Conservation (phyloP, 2,888 invertebrate genomes). For the Ophion obscuratus region DNA sequence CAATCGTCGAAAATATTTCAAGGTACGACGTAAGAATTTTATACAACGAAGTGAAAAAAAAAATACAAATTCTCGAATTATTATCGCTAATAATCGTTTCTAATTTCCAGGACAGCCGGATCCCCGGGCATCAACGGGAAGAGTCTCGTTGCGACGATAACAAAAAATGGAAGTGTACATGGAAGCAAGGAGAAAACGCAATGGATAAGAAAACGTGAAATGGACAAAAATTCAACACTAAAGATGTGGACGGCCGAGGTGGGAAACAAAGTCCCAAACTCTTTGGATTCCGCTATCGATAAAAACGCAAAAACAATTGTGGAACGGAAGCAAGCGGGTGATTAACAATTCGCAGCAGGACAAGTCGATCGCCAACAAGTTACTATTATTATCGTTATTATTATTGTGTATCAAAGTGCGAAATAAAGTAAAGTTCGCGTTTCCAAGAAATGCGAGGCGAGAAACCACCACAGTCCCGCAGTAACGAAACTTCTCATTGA, state of each 20-base stretch:
- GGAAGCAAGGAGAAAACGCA: neutral
- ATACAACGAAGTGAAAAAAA: slow-evolving; percentile 4
- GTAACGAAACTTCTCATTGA: neutral
- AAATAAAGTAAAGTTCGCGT: slow-evolving; percentile 13
- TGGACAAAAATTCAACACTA: neutral
- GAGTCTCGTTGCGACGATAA: slow-evolving; percentile 4
- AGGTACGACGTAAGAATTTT: slow-evolving; percentile 25
- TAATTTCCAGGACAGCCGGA: slow-evolving; percentile 35
- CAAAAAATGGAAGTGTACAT: neutral
- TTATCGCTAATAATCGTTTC: slow-evolving; percentile 25
- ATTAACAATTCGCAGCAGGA: neutral
- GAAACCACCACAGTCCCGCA: neutral
- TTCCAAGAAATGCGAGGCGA: neutral
- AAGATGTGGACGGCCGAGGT: neutral
- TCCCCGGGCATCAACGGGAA: slow-evolving; percentile 1
- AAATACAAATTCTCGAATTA: neutral
- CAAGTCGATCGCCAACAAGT: neutral
- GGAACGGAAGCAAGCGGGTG: neutral
- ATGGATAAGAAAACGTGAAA: neutral
- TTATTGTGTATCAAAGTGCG: slow-evolving; percentile 10
- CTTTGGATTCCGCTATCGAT: neutral
- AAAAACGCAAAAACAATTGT: neutral
- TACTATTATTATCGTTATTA: neutral
- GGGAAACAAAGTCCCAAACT: neutral
- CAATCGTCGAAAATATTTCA: slow-evolving; percentile 12